Evolutionary conservation across 2,888 invertebrate genomes (phyloP).

Genomic region (Lottia gigantea): DNA sequence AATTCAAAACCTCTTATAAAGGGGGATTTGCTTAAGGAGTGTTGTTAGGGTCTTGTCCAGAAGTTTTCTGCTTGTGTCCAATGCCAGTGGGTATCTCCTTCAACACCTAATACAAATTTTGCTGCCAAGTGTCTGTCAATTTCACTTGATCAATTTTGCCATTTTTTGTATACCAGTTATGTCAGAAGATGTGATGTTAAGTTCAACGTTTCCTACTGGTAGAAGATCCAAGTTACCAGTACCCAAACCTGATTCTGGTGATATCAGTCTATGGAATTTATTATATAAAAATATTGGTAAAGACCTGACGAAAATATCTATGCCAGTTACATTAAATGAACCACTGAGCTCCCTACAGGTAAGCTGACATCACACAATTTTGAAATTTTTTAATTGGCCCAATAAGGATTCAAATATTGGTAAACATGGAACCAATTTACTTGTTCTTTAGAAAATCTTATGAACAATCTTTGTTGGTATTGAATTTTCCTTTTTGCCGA

Average conservation of each 20-base stretch:
- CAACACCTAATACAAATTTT: no score
- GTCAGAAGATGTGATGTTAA: slow-evolving; percentile 46
- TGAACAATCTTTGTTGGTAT: no score
- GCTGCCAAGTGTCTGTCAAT: neutral
- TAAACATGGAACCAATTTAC: neutral
- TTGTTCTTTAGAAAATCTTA: neutral
- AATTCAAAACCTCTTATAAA: no score
- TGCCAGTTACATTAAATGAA: slow-evolving; percentile 88
- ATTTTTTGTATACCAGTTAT: slow-evolving; percentile 34
- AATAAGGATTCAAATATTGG: neutral
- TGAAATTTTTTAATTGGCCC: neutral
- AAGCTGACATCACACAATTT: slow-evolving; percentile 8
- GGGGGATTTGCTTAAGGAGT: no score
- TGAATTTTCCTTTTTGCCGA: neutral
- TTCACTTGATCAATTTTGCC: neutral
- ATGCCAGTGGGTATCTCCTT: no score
- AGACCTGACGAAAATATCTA: slow-evolving; percentile 85
- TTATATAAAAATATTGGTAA: slow-evolving; percentile 88
- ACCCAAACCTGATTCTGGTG: slow-evolving; percentile 77
- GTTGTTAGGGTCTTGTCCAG: neutral
- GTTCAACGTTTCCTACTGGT: slow-evolving; percentile 67
- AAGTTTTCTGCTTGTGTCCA: no score
- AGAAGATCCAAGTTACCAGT: slow-evolving; percentile 79
- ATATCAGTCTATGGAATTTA: slow-evolving; percentile 74
- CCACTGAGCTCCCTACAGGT: slow-evolving; percentile 85